phyloP scores from a whole-genome alignment of 2,113 vertebrate genomes.

The Riparia riparia region DNA sequence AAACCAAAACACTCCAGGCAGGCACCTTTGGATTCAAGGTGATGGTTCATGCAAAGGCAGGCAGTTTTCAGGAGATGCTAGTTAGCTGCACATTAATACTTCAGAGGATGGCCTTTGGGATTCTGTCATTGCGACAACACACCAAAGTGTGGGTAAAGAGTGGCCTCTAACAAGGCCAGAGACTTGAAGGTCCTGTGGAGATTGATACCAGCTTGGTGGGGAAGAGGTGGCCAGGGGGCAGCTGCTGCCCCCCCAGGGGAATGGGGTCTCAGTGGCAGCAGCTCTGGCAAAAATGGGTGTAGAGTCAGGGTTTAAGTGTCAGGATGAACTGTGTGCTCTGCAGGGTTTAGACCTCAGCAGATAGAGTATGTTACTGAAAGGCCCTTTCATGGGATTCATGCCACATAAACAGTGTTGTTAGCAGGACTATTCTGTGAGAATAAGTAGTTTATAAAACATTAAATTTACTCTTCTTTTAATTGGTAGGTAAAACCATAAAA shows the following conservation, averaged over 20 bases:
- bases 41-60: not conserved
- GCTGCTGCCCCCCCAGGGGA: not conserved
- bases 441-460: not conserved
- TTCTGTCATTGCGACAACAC: not conserved
- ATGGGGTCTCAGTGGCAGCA: rapidly evolving
- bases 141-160: rapidly evolving
- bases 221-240: not conserved
- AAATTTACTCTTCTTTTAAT: not conserved
- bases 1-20: not conserved
- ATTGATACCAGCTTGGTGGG: rapidly evolving
- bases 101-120: not conserved
- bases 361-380: not conserved
- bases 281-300: not conserved
- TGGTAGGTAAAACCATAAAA: not conserved
- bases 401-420: not conserved
- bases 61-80: not conserved
- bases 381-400: not conserved
- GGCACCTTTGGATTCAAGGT: not conserved
- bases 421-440: not conserved
- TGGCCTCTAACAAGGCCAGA: not conserved
- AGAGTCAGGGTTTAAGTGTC: not conserved
- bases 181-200: not conserved
- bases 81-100: not conserved
- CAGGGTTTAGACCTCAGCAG: not conserved
- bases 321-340: not conserved